Percentiles rank a stretch among this genome's conserved stretches.
phyloP scores from a whole-genome alignment of 1,140 invertebrate genomes.

The Listronotus oregonensis region DNA sequence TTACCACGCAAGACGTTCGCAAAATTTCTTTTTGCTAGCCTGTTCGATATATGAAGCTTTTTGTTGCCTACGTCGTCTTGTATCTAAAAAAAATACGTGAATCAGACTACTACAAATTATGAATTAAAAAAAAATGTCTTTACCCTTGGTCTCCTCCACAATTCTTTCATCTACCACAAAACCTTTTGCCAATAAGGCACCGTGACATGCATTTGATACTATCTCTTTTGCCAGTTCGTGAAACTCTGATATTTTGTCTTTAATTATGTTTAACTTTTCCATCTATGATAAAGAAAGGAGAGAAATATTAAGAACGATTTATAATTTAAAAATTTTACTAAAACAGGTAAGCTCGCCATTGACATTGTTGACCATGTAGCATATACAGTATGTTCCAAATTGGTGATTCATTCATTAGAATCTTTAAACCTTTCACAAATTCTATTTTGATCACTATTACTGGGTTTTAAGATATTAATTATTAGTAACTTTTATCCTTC shows the following conservation, averaged over 20 bases:
- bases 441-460: no score
- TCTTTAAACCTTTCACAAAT: no score
- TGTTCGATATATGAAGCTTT: constrained; percentile 84
- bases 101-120: no score
- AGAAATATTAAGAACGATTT: no score
- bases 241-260: constrained; percentile 64
- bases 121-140: background rate
- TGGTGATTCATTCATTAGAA: no score
- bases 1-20: constrained; percentile 71
- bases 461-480: no score
- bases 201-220: constrained; percentile 70
- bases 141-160: constrained; percentile 33
- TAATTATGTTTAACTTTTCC: constrained; percentile 60
- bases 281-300: constrained; percentile 57
- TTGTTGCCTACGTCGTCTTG: constrained; percentile 46
- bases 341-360: no score
- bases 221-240: constrained; percentile 66
- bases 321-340: no score
- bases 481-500: no score
- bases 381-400: no score
- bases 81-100: constrained; percentile 19
- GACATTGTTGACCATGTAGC: no score
- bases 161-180: constrained; percentile 58
- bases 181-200: constrained; percentile 70
- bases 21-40: constrained; percentile 77